phyloP scores from a whole-genome alignment of 2,888 invertebrate genomes.

The Microctonus aethiopoides region DNA sequence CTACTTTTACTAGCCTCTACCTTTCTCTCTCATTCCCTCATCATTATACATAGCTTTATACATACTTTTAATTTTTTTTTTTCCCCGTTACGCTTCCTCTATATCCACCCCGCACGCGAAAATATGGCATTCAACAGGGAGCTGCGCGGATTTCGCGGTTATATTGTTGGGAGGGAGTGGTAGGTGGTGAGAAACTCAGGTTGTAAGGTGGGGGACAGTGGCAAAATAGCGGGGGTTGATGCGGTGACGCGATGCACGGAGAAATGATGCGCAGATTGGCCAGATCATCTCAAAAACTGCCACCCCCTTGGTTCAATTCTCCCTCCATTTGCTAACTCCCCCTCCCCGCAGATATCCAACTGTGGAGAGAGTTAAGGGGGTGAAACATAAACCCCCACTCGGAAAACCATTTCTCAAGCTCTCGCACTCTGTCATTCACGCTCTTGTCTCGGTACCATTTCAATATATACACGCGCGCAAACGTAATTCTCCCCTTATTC shows the following conservation, averaged over 20 bases:
- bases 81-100: neutral
- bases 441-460: conserved; percentile 36
- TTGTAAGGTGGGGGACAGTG: conserved; percentile 9
- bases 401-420: conserved; percentile 39
- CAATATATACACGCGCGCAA: conserved; percentile 43
- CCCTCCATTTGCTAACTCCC: conserved; percentile 22
- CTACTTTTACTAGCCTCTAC: conserved; percentile 11
- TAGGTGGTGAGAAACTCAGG: conserved; percentile 32
- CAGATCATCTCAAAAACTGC: conserved; percentile 68
- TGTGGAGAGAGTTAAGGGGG: neutral
- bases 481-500: conserved; percentile 28
- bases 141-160: conserved; percentile 2
- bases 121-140: conserved; percentile 66
- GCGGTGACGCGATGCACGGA: conserved; percentile 39
- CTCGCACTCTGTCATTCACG: conserved; percentile 30
- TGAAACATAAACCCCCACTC: conserved; percentile 55
- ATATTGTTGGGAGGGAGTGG: conserved; percentile 21
- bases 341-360: conserved; percentile 39
- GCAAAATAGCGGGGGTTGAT: conserved; percentile 22
- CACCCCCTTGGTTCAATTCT: conserved; percentile 46
- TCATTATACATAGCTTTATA: neutral
- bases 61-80: neutral
- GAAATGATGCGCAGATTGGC: conserved; percentile 68
- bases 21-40: neutral
- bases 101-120: conserved; percentile 40